Base-by-base conservation (phyloP, 2,113 vertebrate genomes). In the Uropsilus gracilis region DNA sequence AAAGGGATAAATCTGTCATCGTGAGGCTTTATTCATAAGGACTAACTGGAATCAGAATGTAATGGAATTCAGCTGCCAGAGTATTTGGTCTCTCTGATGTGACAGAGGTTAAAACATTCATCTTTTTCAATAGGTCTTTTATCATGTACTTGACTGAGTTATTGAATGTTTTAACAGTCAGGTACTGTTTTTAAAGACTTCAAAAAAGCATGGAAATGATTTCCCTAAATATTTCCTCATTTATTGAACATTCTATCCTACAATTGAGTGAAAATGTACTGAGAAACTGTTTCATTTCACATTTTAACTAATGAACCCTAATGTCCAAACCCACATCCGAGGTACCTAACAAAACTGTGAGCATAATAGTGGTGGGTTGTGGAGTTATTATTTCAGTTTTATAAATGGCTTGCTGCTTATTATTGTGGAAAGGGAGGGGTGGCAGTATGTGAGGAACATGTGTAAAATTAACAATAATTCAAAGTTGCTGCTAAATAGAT, bases 281-380 rank as follows among this genome's bases (percentile, higher is more conserved):
- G 18, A 85, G 34, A 46, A 85, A 72, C 55, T 39, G 64, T 77
- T 80, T 78, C 46, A 64, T 18, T 80, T 94, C 32, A 22, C 3
- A 84, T 92, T 92, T 71, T 63, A 77, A 39, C 63, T 63, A 75
- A n/a, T n/a, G n/a, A n/a, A n/a, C n/a, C n/a, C n/a, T n/a, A n/a
- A 76, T 16, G 37, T 78, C 12, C n/a, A 87, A 50, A 78, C 77
- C n/a, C 48, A 61, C 10, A 61, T 28, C 34, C 71, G 50, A 91
- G n/a, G 53, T 81, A 75, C 12, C 87, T 39, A 44, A 72, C 46
- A 71, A 44, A 80, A 89, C 63, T 48, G 2, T 50, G 28, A 91
- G 14, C 39, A 53, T 46, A 9, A 24, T 84, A 86, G 30, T 9
- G 44, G 76, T 71, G 12, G 44, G 8, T 28, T 87, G n/a, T n/a